These are phyloP conservation scores for Chiroxiphia lanceolata DNA, from an alignment of 2,797 vertebrate species.

Conservation along the genomic window DNA sequence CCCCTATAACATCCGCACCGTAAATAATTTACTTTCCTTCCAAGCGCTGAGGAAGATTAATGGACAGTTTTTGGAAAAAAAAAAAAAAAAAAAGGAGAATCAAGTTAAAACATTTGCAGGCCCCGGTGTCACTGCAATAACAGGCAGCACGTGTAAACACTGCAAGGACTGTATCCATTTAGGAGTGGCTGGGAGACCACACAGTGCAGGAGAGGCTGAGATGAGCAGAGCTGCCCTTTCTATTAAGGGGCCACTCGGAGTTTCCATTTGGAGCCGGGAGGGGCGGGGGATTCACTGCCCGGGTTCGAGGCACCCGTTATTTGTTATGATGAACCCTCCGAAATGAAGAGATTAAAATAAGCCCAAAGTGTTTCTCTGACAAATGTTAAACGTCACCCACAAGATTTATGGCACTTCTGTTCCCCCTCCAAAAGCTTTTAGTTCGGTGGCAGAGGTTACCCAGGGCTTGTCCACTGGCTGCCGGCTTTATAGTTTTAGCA, in stretches of 20 bases:
- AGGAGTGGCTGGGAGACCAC: conserved; percentile 62
- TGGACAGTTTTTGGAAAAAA: conserved; percentile 16
- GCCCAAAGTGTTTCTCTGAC: conserved; percentile 77
- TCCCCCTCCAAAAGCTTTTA: conserved; percentile 78
- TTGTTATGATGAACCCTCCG: conserved; percentile 75
- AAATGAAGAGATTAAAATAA: conserved; percentile 77
- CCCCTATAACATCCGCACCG: conserved; percentile 62
- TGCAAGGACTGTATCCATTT: conserved; percentile 42
- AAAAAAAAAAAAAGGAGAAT: background rate
- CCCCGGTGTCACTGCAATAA: conserved; percentile 41
- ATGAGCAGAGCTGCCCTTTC: background rate
- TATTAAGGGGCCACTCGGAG: conserved; percentile 40
- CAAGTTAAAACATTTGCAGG: conserved; percentile 63
- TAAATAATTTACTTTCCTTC: conserved; percentile 80
- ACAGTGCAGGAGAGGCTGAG: conserved; percentile 45
- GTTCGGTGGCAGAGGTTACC: conserved; percentile 75
- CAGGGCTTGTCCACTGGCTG: conserved; percentile 51
- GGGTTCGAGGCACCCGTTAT: conserved; percentile 64
- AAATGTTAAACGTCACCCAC: conserved; percentile 71
- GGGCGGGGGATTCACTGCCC: conserved; percentile 36
- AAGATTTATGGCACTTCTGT: conserved; percentile 79
- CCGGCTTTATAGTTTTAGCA: conserved; percentile 58
- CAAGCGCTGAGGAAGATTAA: conserved; percentile 72
- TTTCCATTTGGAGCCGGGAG: conserved; percentile 66
- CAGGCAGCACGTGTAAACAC: conserved; percentile 72